Base-by-base conservation (phyloP, 2,888 invertebrate genomes). In the Nymphalis c-album region DNA sequence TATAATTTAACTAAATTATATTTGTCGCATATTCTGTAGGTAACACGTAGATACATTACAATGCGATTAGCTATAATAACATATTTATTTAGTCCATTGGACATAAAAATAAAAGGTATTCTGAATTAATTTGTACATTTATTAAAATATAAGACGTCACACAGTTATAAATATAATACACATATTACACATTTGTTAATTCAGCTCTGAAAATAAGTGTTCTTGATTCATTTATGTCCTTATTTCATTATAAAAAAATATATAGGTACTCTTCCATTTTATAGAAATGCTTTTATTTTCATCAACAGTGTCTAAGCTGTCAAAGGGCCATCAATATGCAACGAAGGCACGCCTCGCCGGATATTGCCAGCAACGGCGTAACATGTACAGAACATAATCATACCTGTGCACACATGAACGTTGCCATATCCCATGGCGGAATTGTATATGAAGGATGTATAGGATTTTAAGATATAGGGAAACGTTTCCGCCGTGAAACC, bases 251-350 rank as follows among this genome's bases (percentile, higher is more conserved):
- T 22, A 22, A 22, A 22, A 22, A 22, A 2, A 22, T 22, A 48
- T 48, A 18, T 48, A 48, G 48, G 40, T 40, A 40, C 40, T n/a
- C n/a, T n/a, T n/a, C n/a, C 13, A 40, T 40, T 31, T 31, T 6
- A 31, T 31, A 31, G 40, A 3, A 40, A 48, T 7, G 48, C n/a
- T n/a, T 8, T 7, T 7, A 17, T 57, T 40, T 18, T 40, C 35
- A 55, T 35, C n/a, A 13, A 40, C 4, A 63, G 51, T 50, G 46
- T 51, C 51, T 7, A 60, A 66, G 51, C 63, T 69, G 61, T 63
- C 71, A 69, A 69, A 63, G 62, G 53, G 63, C 55, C 63, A 69
- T 69, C 64, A 69, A 57, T 67, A 71, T 71, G 67, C 66, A 61
- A 59, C 18, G 48, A 17, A 57, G 48, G 62, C 63, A 66, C 66